Conservation (phyloP, 2,797 vertebrate genomes). For the Enteromius paludinosus region DNA sequence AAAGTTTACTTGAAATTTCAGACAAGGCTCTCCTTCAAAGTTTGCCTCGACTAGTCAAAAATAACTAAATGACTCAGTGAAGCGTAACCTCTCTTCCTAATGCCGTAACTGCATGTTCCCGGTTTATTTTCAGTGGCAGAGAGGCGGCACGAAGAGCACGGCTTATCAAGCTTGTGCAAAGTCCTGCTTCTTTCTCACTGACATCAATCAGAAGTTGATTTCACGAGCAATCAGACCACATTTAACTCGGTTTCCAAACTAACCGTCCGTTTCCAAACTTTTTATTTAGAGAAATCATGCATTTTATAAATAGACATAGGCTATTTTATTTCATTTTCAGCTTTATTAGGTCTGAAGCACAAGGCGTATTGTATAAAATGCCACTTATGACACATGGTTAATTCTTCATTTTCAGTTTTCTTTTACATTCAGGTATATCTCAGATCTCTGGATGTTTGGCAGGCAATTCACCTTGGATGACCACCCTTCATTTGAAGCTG, state of each 20-base stretch:
- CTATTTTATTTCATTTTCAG: not conserved
- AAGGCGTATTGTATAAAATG: not conserved
- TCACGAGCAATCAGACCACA: not conserved
- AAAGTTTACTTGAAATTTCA: not conserved
- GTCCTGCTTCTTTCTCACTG: not conserved
- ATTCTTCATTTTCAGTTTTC: not conserved
- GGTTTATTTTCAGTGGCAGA: not conserved
- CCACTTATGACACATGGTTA: not conserved
- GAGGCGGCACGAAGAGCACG: not conserved
- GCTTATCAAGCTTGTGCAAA: not conserved
- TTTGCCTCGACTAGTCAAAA: constrained; percentile 1
- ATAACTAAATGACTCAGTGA: constrained; percentile 1
- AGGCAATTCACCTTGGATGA: not conserved
- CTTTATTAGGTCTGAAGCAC: not conserved
- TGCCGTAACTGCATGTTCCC: not conserved
- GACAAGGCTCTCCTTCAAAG: not conserved
- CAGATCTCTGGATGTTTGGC: constrained; percentile 8
- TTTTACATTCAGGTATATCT: not conserved
- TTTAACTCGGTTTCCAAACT: not conserved
- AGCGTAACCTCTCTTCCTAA: not conserved
- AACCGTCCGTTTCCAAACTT: no score
- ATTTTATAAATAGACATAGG: not conserved
- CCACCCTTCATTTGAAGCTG: constrained; percentile 18
- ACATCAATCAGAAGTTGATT: not conserved
- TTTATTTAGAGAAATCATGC: not conserved